Evolutionary conservation across 2,888 invertebrate genomes (phyloP), one percentile per base, ranked within the genome.

Genomic region (Lepidocyrtoides sp.): DNA sequence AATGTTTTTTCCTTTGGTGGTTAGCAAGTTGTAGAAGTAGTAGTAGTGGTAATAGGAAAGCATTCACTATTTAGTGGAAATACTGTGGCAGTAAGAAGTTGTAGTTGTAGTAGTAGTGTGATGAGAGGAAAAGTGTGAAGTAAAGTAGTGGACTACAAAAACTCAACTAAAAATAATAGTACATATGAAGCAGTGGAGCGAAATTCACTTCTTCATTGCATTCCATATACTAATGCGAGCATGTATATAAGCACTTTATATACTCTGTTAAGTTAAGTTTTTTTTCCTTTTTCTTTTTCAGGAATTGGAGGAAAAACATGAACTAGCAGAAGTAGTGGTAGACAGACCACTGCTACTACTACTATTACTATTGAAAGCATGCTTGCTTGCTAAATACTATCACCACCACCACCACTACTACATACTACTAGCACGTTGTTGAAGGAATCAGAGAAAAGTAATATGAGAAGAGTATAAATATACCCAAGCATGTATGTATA

Each of bases 401-500:
- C 48, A 48, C n/a, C 12, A 14, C 36, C 17, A 69, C 32, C 23
- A 36, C 66, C 14, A 17, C 36, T 69, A 69, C 66, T 63, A 29
- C 63, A 63, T 10, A 8, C 10, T 63, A n/a, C 36, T 36, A n/a
- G 66, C 17, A n/a, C 36, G 32, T 69, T 69, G 36, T 69, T 69
- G 17, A 4, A 36, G 32, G 66, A 69, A 36, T 69, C 17, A 36
- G 36, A 36, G 66, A 36, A 69, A 63, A 26, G 29, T 66, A 69
- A 36, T 17, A 69, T 12, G 36, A 69, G 10, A 8, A 60, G 60
- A 60, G 23, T 4, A 26, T 60, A 60, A 7, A 23, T 23, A 36
- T 69, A n/a, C n/a, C n/a, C n/a, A n/a, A n/a, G 66, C 66, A 36
- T 69, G 36, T 63, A 14, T 60, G 26, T 63, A 29, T 63, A 14